Conservation (phyloP, 2,797 vertebrate species). For the Brotula barbata region DNA sequence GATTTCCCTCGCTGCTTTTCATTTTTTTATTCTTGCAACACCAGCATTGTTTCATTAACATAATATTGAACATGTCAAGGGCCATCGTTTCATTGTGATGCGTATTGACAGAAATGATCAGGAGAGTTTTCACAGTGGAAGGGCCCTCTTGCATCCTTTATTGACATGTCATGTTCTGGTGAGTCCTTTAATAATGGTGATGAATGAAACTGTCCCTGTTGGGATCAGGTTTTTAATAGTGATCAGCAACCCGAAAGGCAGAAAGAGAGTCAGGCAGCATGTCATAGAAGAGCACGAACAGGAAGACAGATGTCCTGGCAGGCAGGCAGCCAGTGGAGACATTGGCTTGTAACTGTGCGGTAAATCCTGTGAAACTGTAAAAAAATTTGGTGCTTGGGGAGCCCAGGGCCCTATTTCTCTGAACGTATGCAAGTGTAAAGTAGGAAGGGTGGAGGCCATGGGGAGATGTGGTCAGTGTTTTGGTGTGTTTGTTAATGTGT, state of each 20-base stretch:
- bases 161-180: conserved; percentile 44
- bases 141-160: conserved; percentile 37
- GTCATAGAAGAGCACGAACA: too few species aligned
- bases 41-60: neutral
- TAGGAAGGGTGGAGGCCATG: neutral
- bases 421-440: too few species aligned
- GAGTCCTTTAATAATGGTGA: conserved; percentile 50
- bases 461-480: conserved; percentile 7
- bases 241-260: too few species aligned
- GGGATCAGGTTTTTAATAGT: too few species aligned
- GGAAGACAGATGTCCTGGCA: conserved; percentile 1
- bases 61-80: conserved; percentile 32
- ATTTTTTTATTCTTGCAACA: conserved; percentile 15
- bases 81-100: conserved; percentile 22
- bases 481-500: neutral
- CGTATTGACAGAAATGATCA: conserved; percentile 32
- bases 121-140: conserved; percentile 44
- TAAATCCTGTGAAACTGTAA: too few species aligned
- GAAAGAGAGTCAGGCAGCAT: too few species aligned
- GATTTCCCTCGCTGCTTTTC: neutral
- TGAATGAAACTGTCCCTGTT: conserved; percentile 54
- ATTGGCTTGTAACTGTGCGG: too few species aligned
- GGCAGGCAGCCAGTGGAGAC: neutral
- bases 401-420: too few species aligned
- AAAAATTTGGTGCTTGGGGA: too few species aligned